Evolutionary conservation across 2,888 invertebrate genomes (phyloP).

Genomic region (Chrysomela aeneicollis): DNA sequence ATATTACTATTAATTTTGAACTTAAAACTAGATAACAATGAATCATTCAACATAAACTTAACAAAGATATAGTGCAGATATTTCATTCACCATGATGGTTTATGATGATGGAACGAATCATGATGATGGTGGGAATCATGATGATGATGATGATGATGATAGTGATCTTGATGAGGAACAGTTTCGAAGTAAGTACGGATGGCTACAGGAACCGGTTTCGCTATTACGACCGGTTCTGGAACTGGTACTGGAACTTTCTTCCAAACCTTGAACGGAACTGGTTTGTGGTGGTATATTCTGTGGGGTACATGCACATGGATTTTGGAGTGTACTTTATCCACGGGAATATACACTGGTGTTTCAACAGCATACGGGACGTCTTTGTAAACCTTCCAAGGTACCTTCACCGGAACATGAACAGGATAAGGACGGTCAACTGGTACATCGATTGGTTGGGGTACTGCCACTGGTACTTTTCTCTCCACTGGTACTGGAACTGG

Average conservation of each 20-base stretch:
- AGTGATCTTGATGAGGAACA: slow-evolving; percentile 28
- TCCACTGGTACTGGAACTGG: slow-evolving; percentile 61
- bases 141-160: slow-evolving; percentile 25
- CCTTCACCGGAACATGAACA: slow-evolving; percentile 62
- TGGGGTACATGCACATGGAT: slow-evolving; percentile 53
- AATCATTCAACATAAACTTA: too few relatives aligned
- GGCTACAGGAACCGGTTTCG: slow-evolving; percentile 42
- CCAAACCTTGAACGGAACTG: slow-evolving; percentile 62
- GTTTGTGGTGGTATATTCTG: slow-evolving; percentile 58
- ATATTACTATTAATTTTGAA: too few relatives aligned
- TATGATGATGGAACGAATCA: neutral
- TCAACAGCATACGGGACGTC: slow-evolving; percentile 53
- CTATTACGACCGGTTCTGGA: slow-evolving; percentile 50
- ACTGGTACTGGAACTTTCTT: slow-evolving; percentile 60
- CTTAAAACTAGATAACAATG: too few relatives aligned
- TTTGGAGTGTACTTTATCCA: slow-evolving; percentile 52
- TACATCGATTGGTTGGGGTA: slow-evolving; percentile 57
- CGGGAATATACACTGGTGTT: slow-evolving; percentile 41
- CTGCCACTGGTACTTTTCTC: slow-evolving; percentile 51
- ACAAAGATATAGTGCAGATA: neutral
- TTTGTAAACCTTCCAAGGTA: slow-evolving; percentile 61
- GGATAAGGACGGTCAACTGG: slow-evolving; percentile 59
- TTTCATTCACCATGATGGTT: neutral
- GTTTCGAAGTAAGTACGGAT: slow-evolving; percentile 41
- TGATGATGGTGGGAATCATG: neutral